Base-by-base conservation (phyloP, 2,888 invertebrate species). In the Pachymerium ferrugineum region DNA sequence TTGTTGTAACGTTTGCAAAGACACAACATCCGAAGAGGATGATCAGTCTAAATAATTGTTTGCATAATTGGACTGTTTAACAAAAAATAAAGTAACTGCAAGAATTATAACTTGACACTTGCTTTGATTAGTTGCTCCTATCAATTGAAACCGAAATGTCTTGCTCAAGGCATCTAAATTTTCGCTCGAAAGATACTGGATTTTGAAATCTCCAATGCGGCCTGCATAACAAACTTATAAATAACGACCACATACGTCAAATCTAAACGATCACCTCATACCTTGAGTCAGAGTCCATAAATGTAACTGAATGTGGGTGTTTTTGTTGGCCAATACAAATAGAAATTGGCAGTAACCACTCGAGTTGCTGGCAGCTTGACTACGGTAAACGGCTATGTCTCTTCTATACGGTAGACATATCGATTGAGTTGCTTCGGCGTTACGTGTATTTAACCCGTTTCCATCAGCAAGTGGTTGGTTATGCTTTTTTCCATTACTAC, bases 261-360 rank as follows among this genome's bases (percentile, higher is more conserved):
- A 16, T n/a, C n/a, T n/a, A 38, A 3, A 38, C 16, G n/a, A 25
- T 12, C 54, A 25, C 25, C 10, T 54, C 54, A 25, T 54, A 54
- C 54, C 54, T 54, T 54, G 54, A 54, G 54, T 54, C 54, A 54
- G 54, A 22, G 54, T 54, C 54, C 54, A 54, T 25, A 54, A 54
- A 54, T 54, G 54, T 22, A 54, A 54, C 14, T 54, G 54, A 25
- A 54, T 25, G 54, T 54, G 54, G 54, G 19, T 25, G 54, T 54
- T 54, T 54, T 54, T 54, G 54, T 54, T 54, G 54, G 62, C 62
- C 25, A 62, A 62, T 62, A 62, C 62, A 62, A 62, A 62, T 62
- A 62, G 62, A 62, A 62, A 62, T 62, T 62, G 62, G 62, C 62
- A 62, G 62, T 62, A 62, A 28, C 62, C 62, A 28, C 62, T 62